phyloP scores from a whole-genome alignment of 2,888 invertebrate species.

The Lasius fuliginosus region DNA sequence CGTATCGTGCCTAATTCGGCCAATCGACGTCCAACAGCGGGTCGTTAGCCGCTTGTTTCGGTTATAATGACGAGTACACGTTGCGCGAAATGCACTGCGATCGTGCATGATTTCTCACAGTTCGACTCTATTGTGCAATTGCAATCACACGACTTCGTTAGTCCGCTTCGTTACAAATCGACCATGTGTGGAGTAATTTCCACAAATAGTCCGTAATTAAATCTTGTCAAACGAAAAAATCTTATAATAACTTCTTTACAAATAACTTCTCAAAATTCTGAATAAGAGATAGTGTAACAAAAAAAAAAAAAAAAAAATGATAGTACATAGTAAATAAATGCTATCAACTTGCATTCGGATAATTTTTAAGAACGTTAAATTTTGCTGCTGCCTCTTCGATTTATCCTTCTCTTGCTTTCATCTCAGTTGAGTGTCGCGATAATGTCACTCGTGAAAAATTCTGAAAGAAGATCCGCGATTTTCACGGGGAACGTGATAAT shows the following conservation, averaged over 20 bases:
- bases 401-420: background rate
- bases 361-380: conserved; percentile 11
- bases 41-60: conserved; percentile 84
- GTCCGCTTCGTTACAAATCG: conserved; percentile 58
- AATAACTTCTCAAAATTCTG: background rate
- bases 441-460: conserved; percentile 45
- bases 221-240: too few relatives aligned
- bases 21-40: conserved; percentile 81
- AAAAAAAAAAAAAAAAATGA: background rate
- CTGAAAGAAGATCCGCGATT: conserved; percentile 58
- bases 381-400: conserved; percentile 10
- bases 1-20: conserved; percentile 80
- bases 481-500: conserved; percentile 56
- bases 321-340: background rate
- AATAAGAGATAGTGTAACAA: background rate
- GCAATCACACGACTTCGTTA: conserved; percentile 75
- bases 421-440: conserved; percentile 29
- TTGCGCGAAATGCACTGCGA: conserved; percentile 70
- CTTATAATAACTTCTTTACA: background rate
- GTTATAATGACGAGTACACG: conserved; percentile 78
- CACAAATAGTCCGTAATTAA: conserved; percentile 12
- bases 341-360: background rate
- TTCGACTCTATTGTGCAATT: conserved; percentile 70
- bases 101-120: conserved; percentile 75
- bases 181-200: conserved; percentile 34